Evolutionary conservation across 2,888 invertebrate species (phyloP), one percentile per base, ranked within the genome.

Genomic region (Diadromus collaris): DNA sequence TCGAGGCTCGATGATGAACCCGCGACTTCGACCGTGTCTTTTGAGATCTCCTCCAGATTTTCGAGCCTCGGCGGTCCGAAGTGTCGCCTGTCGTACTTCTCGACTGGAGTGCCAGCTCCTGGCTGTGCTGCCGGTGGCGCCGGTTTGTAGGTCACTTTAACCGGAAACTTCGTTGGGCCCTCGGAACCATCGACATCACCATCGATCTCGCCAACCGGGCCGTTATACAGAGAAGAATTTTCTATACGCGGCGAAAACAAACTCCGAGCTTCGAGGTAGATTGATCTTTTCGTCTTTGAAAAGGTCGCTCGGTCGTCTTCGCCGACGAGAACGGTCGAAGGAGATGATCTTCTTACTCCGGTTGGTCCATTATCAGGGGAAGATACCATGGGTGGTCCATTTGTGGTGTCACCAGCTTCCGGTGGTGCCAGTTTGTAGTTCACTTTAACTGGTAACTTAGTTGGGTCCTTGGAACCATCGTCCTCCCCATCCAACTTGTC

Each of bases 31-130:
- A 51, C 60, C 65, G 56, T 76, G 24, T 29, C 71, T 76, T 83
- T 85, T 27, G 79, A 74, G 29, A 79, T 34, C 63, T 76, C 78
- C 46, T 74, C 71, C 51, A 69, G 19, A 65, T 76, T 74, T 32
- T 85, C 85, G 29, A 83, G 64, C 63, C 87, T 89, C 9, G 85
- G 84, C n/a, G 88, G 85, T 0, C 89, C 88, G 32, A 90, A 90
- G 81, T 88, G 88, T 38, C 89, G 86, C 64, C 89, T 85, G 82
- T 90, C 89, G 78, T 88, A 86, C 84, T 88, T 89, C 69, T 88
- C 89, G n/a, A 78, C 69, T 29, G 85, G 75, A 9, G 82, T 68
- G 46, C 79, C 80, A 27, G 70, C 10, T 69, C n/a, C 34, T 27
- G 63, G 27, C 10, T 19, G 32, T 48, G 82, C 6, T 13, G 84